phyloP scores from a whole-genome alignment of 2,113 vertebrate genomes.

The Odocoileus hemionus region DNA sequence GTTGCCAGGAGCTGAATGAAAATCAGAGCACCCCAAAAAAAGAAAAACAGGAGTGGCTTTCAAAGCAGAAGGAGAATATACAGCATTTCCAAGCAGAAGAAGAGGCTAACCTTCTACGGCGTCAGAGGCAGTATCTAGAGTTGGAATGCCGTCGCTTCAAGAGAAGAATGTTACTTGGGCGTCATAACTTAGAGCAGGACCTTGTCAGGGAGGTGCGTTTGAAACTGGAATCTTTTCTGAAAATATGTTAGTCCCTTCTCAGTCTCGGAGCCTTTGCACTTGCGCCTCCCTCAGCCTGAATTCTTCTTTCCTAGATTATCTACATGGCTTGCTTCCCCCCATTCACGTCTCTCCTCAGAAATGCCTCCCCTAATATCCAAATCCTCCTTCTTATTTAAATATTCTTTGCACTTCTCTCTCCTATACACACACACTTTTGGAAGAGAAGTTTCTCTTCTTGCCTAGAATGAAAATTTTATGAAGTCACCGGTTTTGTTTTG shows the following conservation, averaged over 20 bases:
- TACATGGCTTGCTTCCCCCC: background rate
- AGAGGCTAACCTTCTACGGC: conserved; percentile 94
- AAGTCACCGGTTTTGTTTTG: background rate
- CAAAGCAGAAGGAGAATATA: conserved; percentile 98
- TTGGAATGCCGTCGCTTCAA: conserved; percentile 97
- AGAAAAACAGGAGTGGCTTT: conserved; percentile 98
- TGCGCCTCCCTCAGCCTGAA: background rate
- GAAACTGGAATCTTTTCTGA: background rate
- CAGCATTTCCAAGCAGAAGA: conserved; percentile 99
- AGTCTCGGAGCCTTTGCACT: background rate
- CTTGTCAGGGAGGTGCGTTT: conserved; percentile 92
- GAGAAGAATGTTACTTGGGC: conserved; percentile 94
- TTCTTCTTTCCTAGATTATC: background rate
- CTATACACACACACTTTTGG: background rate
- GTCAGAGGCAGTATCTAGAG: conserved; percentile 96
- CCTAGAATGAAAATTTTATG: background rate
- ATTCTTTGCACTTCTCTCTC: background rate
- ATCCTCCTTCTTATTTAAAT: background rate
- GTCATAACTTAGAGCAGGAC: conserved; percentile 96
- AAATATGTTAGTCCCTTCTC: background rate
- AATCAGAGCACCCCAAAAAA: conserved; percentile 99
- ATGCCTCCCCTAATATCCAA: background rate
- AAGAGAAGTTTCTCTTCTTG: background rate
- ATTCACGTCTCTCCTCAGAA: background rate
- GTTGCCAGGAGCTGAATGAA: conserved; percentile 93